Percentiles rank a stretch among this genome's conserved stretches.
Evolutionary conservation across 2,888 invertebrate genomes (phyloP).

Genomic region (Malacosoma neustria): DNA sequence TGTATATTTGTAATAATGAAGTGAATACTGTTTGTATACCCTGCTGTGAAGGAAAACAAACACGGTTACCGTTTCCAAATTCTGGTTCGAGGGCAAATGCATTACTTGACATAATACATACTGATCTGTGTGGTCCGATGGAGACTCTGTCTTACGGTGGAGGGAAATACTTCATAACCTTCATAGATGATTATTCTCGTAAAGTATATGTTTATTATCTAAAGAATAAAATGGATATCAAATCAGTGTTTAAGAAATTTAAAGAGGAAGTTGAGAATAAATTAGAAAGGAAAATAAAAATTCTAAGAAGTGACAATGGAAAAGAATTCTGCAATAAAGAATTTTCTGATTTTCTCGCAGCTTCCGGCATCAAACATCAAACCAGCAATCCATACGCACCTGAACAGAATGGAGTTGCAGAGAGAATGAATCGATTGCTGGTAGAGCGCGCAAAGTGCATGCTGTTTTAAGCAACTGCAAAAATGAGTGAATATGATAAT

Average conservation of each 20-base stretch:
- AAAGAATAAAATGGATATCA: not conserved
- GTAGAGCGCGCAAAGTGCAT: constrained; percentile 14
- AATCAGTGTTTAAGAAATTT: not conserved
- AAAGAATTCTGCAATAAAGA: not conserved
- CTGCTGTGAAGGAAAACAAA: no score
- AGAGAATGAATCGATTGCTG: constrained; percentile 17
- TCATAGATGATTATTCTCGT: constrained; percentile 1
- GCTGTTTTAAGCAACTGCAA: constrained; percentile 10
- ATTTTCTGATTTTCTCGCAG: no score
- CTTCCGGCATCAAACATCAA: no score
- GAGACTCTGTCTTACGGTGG: not conserved
- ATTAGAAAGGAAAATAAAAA: not conserved
- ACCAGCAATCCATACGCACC: no score
- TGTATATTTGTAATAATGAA: no score
- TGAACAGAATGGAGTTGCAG: constrained; percentile 17
- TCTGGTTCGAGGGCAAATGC: not conserved
- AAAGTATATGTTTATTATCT: constrained; percentile 1
- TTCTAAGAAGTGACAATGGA: constrained; percentile 1
- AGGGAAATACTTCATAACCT: not conserved
- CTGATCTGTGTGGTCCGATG: constrained; percentile 1
- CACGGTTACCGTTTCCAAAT: constrained; percentile 1
- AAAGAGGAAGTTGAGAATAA: not conserved
- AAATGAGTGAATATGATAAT: constrained; percentile 7
- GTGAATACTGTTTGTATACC: no score
- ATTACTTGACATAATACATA: not conserved